Percentiles rank a stretch among this genome's conserved stretches.
These are phyloP conservation scores for Micrasema longulum DNA, from an alignment of 1,140 invertebrate species.

Conservation along the genomic window DNA sequence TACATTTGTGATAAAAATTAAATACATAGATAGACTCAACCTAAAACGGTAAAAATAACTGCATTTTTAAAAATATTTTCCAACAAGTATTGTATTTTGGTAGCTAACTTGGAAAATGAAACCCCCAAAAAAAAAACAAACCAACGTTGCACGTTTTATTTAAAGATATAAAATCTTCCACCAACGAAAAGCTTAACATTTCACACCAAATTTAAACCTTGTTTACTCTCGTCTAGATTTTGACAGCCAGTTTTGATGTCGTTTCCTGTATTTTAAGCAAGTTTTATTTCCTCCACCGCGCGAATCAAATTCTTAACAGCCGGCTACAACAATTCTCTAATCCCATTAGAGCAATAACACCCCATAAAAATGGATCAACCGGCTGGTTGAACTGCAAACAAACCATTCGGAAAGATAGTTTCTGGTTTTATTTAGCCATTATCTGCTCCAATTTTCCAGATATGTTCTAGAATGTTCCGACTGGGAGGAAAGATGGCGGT, in stretches of 20 bases:
- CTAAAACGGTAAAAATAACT: no score
- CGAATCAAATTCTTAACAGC: conserved; percentile 11
- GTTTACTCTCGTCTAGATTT: conserved; percentile 6
- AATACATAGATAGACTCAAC: no score
- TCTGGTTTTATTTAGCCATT: conserved; percentile 36
- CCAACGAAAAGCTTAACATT: no score
- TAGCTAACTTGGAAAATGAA: no score
- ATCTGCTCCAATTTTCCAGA: conserved; percentile 20
- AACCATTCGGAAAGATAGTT: conserved; percentile 46
- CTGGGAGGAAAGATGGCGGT: neutral
- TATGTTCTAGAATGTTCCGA: conserved; percentile 6
- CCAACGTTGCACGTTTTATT: no score
- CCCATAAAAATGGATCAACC: conserved; percentile 46
- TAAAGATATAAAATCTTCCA: no score
- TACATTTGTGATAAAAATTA: no score
- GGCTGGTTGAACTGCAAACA: conserved; percentile 37
- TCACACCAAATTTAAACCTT: neutral
- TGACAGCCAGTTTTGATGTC: conserved; percentile 12
- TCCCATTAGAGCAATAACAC: conserved; percentile 47
- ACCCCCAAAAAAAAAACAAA: no score
- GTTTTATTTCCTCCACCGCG: conserved; percentile 20
- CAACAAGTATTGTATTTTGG: no score
- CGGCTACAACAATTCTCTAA: conserved; percentile 29
- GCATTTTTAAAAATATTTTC: no score
- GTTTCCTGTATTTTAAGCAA: conserved; percentile 21